A percentile compares a stretch with the other conserved stretches of the same genome.
Conservation (phyloP, 1,140 invertebrate genomes). For the Cotesia typhae region DNA sequence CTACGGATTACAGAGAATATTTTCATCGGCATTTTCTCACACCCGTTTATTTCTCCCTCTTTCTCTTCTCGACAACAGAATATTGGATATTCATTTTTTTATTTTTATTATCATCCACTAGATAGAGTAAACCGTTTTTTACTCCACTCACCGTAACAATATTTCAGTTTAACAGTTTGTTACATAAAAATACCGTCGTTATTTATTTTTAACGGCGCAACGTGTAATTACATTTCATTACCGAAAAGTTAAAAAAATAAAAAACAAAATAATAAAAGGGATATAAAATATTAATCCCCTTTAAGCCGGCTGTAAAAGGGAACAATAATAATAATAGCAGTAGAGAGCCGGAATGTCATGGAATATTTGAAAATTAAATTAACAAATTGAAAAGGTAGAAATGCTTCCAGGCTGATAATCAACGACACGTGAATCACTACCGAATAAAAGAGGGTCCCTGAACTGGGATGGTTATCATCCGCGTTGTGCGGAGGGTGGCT, state of each 20-base stretch:
- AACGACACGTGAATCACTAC: conserved; percentile 16
- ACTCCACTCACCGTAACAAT: too few species aligned
- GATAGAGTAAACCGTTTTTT: not conserved
- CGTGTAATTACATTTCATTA: not conserved
- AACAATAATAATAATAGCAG: not conserved
- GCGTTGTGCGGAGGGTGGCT: not conserved
- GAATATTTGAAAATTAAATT: conserved; percentile 7
- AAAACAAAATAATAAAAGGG: not conserved
- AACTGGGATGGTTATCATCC: not conserved
- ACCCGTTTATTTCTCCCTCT: not conserved
- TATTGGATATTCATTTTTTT: conserved; percentile 10
- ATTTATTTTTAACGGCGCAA: not conserved
- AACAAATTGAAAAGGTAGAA: not conserved
- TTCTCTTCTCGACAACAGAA: not conserved
- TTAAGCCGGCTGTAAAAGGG: not conserved
- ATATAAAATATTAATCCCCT: not conserved
- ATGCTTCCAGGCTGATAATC: conserved; percentile 14
- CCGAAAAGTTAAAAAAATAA: not conserved
- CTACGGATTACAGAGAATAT: conserved; percentile 7
- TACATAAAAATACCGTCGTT: not conserved
- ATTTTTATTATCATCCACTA: not conserved
- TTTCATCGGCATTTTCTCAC: not conserved
- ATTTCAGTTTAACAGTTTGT: too few species aligned
- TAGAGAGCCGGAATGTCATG: not conserved
- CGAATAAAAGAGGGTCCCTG: not conserved